These are phyloP conservation scores for Montifringilla adamsi DNA, from an alignment of 2,113 vertebrate species.

Conservation along the genomic window DNA sequence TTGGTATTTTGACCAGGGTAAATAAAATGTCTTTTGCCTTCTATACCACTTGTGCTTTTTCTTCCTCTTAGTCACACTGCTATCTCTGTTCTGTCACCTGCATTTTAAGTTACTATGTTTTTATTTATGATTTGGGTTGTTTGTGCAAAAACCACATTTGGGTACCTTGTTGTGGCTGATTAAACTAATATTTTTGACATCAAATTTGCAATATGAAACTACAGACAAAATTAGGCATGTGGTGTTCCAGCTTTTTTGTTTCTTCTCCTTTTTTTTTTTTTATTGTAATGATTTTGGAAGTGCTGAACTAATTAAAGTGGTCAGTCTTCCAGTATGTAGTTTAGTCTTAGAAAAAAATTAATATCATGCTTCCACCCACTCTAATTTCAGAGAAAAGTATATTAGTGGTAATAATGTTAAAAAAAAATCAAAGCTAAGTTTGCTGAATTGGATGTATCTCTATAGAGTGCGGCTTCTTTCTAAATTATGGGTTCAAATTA, in stretches of 20 bases:
- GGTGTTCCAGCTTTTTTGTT: not conserved
- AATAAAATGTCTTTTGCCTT: not conserved
- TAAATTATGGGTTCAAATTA: not conserved
- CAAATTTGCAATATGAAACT: not conserved
- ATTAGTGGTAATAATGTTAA: not conserved
- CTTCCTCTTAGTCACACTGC: not conserved
- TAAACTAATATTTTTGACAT: not conserved
- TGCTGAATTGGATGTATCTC: not conserved
- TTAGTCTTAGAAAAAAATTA: not conserved
- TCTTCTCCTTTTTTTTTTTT: not conserved
- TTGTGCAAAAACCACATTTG: not conserved
- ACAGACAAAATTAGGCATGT: not conserved
- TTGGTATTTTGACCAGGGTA: not conserved
- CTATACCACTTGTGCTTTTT: not conserved
- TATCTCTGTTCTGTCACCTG: not conserved
- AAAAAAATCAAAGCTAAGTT: not conserved
- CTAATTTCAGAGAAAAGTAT: not conserved
- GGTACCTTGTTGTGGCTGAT: not conserved
- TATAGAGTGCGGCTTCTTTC: not conserved
- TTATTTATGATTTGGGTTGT: not conserved
- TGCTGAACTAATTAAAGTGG: slow-evolving; percentile 1
- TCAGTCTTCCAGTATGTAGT: not conserved
- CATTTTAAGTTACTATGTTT: not conserved
- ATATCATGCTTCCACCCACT: not conserved
- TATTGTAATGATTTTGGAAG: not conserved